Evolutionary conservation across 1,140 invertebrate genomes (phyloP), one percentile per base, ranked within the genome.

Genomic region (Drosophila ananassae): DNA sequence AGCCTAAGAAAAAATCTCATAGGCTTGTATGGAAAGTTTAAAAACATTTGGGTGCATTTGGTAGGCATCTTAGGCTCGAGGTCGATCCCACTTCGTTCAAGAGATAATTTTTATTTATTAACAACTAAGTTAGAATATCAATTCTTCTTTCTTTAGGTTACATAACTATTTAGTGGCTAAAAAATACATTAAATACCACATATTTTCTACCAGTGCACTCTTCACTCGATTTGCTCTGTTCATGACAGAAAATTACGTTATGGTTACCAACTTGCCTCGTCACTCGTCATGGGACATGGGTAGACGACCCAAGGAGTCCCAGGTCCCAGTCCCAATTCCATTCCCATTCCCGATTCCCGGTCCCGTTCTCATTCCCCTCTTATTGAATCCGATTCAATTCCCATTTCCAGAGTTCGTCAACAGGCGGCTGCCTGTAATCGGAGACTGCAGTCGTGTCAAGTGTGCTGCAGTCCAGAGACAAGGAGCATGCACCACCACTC

Each of bases 391-490:
- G 41, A 44, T 44, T 44, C 41, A 44, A 56, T 32, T 63, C 62
- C 66, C 66, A 69, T 68, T 68, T 47, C 50, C 47, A 46, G 52
- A 46, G 7, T 32, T 63, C 68, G 78, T 76, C 74, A 78, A 78
- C 73, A 72, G 66, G 74, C 66, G 54, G 63, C 58, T 68, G 67
- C 37, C 51, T 44, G 79, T 79, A 84, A 84, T 80, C 48, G 72
- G 80, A 84, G 68, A 73, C 78, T 62, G 60, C 62, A 85, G 77
- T 84, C 80, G 80, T 84, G 80, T 84, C 80, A 84, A 84, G 73
- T 84, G 74, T 77, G 73, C 30, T 72, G 71, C 67, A 53, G 66
- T 30, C 54, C 55, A 83, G 73, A 73, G 62, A 44, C 76, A 63
- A 84, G 80, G 59, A 83, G 80, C 80, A 62, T 37, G 73, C 64